These are phyloP conservation scores for Nematostella vectensis DNA, from an alignment of 92 coral and sea anemone species.

Conservation along the genomic window DNA sequence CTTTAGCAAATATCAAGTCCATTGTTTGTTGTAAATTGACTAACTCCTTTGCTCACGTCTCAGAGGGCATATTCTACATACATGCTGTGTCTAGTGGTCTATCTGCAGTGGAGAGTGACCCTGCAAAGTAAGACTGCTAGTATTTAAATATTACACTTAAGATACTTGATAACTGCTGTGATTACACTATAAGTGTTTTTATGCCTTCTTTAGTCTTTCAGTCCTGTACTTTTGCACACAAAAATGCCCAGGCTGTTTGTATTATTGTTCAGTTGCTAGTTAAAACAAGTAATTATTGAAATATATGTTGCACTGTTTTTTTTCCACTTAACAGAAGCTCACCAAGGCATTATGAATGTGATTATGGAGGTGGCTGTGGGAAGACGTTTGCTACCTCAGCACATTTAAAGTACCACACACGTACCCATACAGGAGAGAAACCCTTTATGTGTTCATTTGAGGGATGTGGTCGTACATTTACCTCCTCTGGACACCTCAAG, in stretches of 20 bases:
- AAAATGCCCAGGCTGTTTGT: no score
- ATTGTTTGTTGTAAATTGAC: no score
- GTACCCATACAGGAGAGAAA: slow-evolving; percentile 70
- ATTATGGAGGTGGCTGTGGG: slow-evolving; percentile 46
- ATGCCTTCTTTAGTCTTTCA: no score
- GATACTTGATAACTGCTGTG: no score
- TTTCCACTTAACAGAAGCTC: slow-evolving; percentile 17
- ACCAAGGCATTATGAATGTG: slow-evolving; percentile 41
- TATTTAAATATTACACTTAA: no score
- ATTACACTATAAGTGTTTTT: no score
- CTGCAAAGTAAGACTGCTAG: slow-evolving; percentile 24
- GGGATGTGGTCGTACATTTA: slow-evolving; percentile 70
- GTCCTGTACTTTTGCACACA: no score
- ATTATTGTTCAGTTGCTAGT: no score
- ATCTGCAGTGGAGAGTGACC: slow-evolving; percentile 1
- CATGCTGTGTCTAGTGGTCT: slow-evolving; percentile 1
- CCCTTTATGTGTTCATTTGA: slow-evolving; percentile 55
- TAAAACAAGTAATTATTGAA: no score
- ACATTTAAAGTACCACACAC: slow-evolving; percentile 44
- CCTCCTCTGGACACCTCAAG: slow-evolving; percentile 81
- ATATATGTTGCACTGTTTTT: neutral
- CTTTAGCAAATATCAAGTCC: no score
- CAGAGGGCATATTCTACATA: neutral
- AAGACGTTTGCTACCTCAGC: slow-evolving; percentile 49
- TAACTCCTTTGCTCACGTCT: neutral